Base-by-base conservation (phyloP, 2,797 vertebrate genomes). In the Acanthurus leucopareius region DNA sequence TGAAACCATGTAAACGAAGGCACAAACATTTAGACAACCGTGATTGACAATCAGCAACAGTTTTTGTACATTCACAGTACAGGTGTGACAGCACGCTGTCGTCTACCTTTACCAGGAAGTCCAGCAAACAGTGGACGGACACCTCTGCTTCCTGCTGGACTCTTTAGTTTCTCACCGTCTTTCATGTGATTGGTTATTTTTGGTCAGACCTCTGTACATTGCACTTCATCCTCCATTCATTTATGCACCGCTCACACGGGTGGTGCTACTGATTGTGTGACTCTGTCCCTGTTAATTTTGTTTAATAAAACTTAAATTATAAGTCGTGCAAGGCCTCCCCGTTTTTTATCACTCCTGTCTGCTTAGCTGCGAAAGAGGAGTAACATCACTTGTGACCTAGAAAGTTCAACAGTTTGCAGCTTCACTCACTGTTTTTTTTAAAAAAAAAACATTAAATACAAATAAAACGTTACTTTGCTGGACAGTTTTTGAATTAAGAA, bases 61-160 rank as follows among this genome's bases (percentile, higher is more conserved):
- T 19, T 64, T 77, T 69, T 69, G 38, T 75, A 75, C 75, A 84
- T 86, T 90, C 85, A 84, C 88, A 86, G 82, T 62, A 51, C 58
- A 65, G 68, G 16, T 25, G 51, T 28, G 53, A 66, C 72, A 42
- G 65, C 44, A 17, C 0, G 25, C 81, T 13, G 72, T 32, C 32
- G 5, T 47, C 66, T 32, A 47, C 69, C 73, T 61, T 73, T 19
- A 59, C 62, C 56, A 74, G 22, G n/a, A 73, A n/a, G 51, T 48
- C 63, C 73, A 51, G 61, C 65, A n/a, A 25, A 10, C 44, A 32
- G 51, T 63, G 11, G 63, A 64, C 57, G 4, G 56, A 64, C 20
- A 45, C 48, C 25, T 15, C 60, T 61, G 68, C 64, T 52, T 8
- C 56, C 17, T 40, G 72, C 58, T 71, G 42, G 63, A 67, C 69